Conservation (phyloP, 2,797 vertebrate genomes). For the Avahi laniger region DNA sequence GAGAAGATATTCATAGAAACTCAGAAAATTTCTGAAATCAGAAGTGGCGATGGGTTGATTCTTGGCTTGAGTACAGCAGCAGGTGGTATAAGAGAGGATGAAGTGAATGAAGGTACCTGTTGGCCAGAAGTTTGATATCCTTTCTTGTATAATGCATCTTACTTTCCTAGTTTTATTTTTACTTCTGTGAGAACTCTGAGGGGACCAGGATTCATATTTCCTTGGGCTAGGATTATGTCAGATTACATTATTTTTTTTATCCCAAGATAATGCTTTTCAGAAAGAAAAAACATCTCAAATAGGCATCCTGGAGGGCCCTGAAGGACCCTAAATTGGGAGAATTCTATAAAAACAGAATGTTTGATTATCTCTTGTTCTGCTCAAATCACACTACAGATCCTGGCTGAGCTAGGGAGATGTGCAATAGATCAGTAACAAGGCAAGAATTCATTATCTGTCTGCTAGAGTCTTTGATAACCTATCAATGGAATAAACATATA, state of each 20-base stretch:
- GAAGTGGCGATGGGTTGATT: not conserved
- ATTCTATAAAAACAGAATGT: constrained; percentile 59
- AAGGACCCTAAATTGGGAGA: constrained; percentile 50
- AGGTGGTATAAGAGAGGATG: not conserved
- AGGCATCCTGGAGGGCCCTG: not conserved
- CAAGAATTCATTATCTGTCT: constrained; percentile 31
- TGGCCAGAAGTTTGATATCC: not conserved
- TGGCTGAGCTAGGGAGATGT: not conserved
- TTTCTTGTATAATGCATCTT: not conserved
- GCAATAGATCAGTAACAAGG: not conserved
- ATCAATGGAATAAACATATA: not conserved
- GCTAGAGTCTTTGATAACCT: not conserved
- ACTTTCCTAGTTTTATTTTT: not conserved
- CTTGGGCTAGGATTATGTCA: not conserved
- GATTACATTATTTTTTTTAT: not conserved
- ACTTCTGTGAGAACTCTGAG: not conserved
- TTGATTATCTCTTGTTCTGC: constrained; percentile 40
- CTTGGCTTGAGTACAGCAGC: not conserved
- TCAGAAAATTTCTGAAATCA: not conserved
- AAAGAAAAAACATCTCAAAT: constrained; percentile 54
- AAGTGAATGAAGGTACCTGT: not conserved
- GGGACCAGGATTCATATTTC: not conserved
- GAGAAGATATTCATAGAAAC: not conserved
- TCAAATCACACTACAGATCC: constrained; percentile 21
- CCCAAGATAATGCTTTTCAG: constrained; percentile 41